These are phyloP conservation scores for Cataglyphis hispanica DNA, from an alignment of 1,140 invertebrate genomes.

Conservation along the genomic window DNA sequence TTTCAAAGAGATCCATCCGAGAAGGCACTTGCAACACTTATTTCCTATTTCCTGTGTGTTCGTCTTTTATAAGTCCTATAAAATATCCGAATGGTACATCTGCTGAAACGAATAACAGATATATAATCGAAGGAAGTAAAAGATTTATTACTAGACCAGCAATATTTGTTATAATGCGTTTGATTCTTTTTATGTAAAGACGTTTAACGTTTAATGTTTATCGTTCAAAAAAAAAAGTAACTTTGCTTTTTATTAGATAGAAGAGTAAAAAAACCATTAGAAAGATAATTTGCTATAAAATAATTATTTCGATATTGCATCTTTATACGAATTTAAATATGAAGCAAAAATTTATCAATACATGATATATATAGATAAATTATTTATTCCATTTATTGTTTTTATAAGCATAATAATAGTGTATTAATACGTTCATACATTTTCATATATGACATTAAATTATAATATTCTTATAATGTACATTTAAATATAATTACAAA, in stretches of 20 bases:
- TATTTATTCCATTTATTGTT: constrained; percentile 20
- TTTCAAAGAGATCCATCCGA: neutral
- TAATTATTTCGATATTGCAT: constrained; percentile 1
- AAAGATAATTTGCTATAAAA: constrained; percentile 9
- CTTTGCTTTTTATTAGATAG: neutral
- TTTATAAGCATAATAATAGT: constrained; percentile 22
- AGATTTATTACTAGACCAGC: neutral
- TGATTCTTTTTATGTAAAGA: neutral
- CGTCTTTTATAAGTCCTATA: constrained; percentile 24
- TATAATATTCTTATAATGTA: constrained; percentile 17
- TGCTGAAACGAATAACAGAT: constrained; percentile 17
- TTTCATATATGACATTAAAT: constrained; percentile 43
- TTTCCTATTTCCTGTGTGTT: constrained; percentile 20
- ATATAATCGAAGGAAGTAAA: neutral
- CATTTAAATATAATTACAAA: constrained; percentile 25
- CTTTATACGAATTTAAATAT: constrained; percentile 27
- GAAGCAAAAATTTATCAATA: constrained; percentile 24
- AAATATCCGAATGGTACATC: constrained; percentile 40
- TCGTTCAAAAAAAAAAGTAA: neutral
- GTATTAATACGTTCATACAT: constrained; percentile 22
- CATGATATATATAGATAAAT: neutral
- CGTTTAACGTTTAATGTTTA: neutral
- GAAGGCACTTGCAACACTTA: constrained; percentile 34
- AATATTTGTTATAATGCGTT: neutral
- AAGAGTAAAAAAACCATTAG: neutral